Evolutionary conservation across 37 sponge, comb jelly and placozoan species (phyloP), one percentile per base, ranked within the genome.

Genomic region (Petrosia ficiformis): DNA sequence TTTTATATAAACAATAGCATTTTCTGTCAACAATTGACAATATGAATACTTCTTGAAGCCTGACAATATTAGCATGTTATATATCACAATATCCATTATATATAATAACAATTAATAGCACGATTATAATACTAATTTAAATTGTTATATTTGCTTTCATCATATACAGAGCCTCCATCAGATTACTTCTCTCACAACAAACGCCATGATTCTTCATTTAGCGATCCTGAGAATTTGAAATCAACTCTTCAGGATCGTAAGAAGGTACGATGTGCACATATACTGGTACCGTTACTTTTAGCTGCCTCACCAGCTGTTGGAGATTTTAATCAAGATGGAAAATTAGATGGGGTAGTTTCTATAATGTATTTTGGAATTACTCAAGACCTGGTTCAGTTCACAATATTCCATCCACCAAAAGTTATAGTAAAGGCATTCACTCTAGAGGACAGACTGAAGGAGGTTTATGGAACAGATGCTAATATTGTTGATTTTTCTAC

Each of bases 361-460:
- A 71, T 71, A 31, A 5, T 26, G 63, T 28, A 44, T 71, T 71
- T 31, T 26, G 26, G 25, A 43, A 44, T 71, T 28, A 32, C 60
- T 29, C 40, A 6, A 19, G 44, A 48, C 14, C 8, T 48, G 14
- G 14, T 14, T 48, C 54, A 48, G 54, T 14, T 48, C 8, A 19
- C 54, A 19, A 8, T 14, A 48, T 14, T 39, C 35, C 72, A 71
- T 4, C 25, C 72, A 4, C 44, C 52, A 37, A 44, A 71, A 42
- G 4, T 28, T 28, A 71, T 43, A n/a, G 59, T 83, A 26, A 29
- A 31, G 16, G 64, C 60, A 11, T 67, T 76, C 30, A 87, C 82
- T 2, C 57, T 87, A 24, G 73, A 80, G 59, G 74, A 81, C 0
- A 39, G 72, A 10, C 60, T 77, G 21, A 56, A 34, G 43, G 59